These are phyloP conservation scores for Nerophis lumbriciformis DNA, from an alignment of 2,113 vertebrate genomes.

Conservation along the genomic window DNA sequence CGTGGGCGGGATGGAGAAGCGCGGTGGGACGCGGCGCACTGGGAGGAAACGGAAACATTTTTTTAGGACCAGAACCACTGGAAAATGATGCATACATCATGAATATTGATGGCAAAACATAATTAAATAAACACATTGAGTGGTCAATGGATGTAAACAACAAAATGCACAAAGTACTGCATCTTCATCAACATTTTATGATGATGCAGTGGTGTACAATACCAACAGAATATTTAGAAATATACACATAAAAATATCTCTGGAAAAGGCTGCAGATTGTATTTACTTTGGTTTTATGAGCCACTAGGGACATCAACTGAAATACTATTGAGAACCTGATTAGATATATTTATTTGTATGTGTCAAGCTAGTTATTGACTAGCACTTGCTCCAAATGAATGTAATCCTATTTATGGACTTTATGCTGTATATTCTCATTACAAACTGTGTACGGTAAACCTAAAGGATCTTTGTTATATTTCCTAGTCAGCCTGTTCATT, in stretches of 20 bases:
- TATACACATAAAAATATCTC: slow-evolving; percentile 39
- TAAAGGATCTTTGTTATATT: too few species aligned
- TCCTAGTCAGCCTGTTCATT: too few species aligned
- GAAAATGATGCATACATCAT: background rate
- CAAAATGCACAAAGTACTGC: slow-evolving; percentile 76
- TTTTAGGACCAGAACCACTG: background rate
- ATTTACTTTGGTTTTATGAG: too few species aligned
- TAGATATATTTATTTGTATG: too few species aligned
- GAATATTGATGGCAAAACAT: slow-evolving; percentile 71
- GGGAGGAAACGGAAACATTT: slow-evolving; percentile 39
- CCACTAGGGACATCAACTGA: too few species aligned
- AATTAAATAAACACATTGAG: background rate
- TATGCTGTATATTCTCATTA: too few species aligned
- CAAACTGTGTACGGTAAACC: too few species aligned
- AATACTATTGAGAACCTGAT: too few species aligned
- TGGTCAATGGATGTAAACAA: background rate
- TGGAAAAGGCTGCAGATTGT: slow-evolving; percentile 62
- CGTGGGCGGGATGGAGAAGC: slow-evolving; percentile 97
- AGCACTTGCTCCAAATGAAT: too few species aligned
- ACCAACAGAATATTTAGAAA: background rate
- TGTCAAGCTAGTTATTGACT: too few species aligned
- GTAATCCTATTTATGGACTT: too few species aligned
- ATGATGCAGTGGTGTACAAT: too few species aligned
- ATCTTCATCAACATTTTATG: slow-evolving; percentile 29
- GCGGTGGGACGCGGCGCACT: slow-evolving; percentile 95